Evolutionary conservation across 2,888 invertebrate species (phyloP).

Genomic region (Drosophila putrida): DNA sequence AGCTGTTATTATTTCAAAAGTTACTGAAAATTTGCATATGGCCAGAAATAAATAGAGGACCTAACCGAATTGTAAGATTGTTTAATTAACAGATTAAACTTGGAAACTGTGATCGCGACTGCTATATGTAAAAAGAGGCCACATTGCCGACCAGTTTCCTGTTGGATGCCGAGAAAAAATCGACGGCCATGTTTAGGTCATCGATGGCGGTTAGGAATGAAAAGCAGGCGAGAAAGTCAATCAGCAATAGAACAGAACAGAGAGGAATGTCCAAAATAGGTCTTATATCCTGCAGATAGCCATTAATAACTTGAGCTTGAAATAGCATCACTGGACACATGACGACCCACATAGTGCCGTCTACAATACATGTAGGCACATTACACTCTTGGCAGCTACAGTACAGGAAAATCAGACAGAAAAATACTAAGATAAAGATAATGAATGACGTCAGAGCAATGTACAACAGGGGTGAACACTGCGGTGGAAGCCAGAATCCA

Average conservation of each 20-base stretch:
- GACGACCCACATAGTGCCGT: conserved; percentile 23
- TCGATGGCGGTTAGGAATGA: conserved; percentile 15
- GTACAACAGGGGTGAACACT: not conserved
- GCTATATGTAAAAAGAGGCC: not conserved
- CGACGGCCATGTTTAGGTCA: not conserved
- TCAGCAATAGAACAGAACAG: conserved; percentile 48
- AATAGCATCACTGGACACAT: conserved; percentile 51
- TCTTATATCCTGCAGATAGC: conserved; percentile 14
- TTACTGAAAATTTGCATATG: not conserved
- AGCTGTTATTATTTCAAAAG: not conserved
- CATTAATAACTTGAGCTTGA: conserved; percentile 58
- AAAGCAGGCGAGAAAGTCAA: conserved; percentile 53
- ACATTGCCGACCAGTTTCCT: not conserved
- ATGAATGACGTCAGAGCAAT: conserved; percentile 6
- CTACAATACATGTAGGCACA: not conserved
- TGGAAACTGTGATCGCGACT: not conserved
- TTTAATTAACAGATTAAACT: not conserved
- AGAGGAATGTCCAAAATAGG: conserved; percentile 55
- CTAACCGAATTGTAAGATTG: not conserved
- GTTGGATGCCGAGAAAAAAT: not conserved
- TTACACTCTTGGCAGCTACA: not conserved
- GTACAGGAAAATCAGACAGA: not conserved
- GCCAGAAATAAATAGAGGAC: not conserved
- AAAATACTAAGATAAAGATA: not conserved
- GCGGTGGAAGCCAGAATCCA: conserved; percentile 42